A percentile compares a stretch with the other conserved stretches of the same genome.
These are phyloP conservation scores for Protonemura montana DNA, from an alignment of 2,888 invertebrate genomes.

Conservation along the genomic window DNA sequence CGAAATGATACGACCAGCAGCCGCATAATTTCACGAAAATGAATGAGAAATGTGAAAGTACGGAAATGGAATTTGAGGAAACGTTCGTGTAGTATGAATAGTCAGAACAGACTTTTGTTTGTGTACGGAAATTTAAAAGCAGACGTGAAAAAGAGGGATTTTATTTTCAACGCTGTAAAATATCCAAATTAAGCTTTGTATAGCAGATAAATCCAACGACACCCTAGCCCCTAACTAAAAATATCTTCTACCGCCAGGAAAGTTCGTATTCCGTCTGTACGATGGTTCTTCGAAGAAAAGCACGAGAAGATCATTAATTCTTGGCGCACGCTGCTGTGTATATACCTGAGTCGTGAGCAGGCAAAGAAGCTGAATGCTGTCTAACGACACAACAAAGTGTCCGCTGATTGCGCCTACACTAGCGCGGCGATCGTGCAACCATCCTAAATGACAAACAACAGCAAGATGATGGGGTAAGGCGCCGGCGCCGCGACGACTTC, in stretches of 20 bases:
- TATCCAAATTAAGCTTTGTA: background rate
- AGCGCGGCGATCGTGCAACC: too few species aligned
- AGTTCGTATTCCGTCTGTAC: background rate
- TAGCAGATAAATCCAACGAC: background rate
- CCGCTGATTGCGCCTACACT: background rate
- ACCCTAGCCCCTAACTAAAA: background rate
- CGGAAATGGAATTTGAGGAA: background rate
- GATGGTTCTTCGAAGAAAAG: background rate
- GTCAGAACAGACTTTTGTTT: background rate
- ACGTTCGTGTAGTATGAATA: background rate
- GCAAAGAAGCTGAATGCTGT: background rate
- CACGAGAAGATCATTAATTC: background rate
- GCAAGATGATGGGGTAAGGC: too few species aligned
- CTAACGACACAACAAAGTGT: background rate
- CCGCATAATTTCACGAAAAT: background rate
- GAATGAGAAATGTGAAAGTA: background rate
- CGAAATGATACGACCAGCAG: background rate
- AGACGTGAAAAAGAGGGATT: background rate
- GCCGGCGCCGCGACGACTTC: too few species aligned
- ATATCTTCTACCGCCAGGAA: background rate
- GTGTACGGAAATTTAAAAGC: background rate
- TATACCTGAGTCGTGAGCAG: background rate
- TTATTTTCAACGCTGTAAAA: background rate
- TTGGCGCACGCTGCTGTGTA: background rate
- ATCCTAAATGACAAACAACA: too few species aligned